These are phyloP conservation scores for Folsomia candida DNA, from an alignment of 2,888 invertebrate species.

Conservation along the genomic window DNA sequence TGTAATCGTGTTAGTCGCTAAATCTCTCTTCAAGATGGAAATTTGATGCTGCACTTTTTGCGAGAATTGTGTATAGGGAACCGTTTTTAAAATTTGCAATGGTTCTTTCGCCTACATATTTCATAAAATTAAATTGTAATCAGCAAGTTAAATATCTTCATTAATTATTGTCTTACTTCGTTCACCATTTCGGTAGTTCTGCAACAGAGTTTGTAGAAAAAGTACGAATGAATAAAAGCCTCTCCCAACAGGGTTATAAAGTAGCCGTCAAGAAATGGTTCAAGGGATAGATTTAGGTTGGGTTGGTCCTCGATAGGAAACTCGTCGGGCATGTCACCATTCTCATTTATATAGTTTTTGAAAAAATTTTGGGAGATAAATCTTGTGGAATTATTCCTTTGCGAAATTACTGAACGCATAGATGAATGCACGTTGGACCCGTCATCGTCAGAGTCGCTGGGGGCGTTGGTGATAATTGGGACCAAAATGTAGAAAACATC, in stretches of 20 bases:
- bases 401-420: too few relatives aligned
- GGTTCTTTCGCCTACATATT: conserved; percentile 25
- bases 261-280: background rate
- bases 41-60: conserved; percentile 25
- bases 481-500: conserved; percentile 28
- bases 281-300: background rate
- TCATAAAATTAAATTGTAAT: conserved; percentile 8
- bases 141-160: background rate
- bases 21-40: conserved; percentile 32
- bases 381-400: too few relatives aligned
- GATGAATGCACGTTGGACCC: too few relatives aligned
- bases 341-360: background rate
- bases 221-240: conserved; percentile 35
- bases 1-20: conserved; percentile 27
- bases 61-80: conserved; percentile 10
- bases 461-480: background rate
- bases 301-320: background rate
- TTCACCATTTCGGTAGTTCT: conserved; percentile 30
- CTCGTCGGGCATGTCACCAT: background rate
- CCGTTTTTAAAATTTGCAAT: conserved; percentile 24
- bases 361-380: background rate
- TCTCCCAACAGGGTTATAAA: conserved; percentile 12
- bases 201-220: conserved; percentile 34
- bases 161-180: conserved; percentile 25
- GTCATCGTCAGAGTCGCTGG: background rate